These are phyloP conservation scores for Bombus confusus DNA, from an alignment of 1,140 invertebrate genomes.

Conservation along the genomic window DNA sequence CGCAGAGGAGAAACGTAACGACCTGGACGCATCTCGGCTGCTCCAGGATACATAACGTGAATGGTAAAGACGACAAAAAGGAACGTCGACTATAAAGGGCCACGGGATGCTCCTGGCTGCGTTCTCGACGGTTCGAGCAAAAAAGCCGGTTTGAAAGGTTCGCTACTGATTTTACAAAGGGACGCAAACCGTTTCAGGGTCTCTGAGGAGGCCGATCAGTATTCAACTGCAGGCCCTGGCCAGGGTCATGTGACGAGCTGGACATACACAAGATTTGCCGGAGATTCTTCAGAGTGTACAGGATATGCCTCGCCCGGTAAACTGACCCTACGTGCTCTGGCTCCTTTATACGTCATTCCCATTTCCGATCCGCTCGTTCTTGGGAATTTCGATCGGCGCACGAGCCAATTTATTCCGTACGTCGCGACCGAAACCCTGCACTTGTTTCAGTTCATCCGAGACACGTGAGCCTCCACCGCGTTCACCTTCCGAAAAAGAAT, in stretches of 20 bases:
- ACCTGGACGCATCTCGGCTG: slow-evolving; percentile 14
- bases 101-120: not conserved
- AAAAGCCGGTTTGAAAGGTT: slow-evolving; percentile 54
- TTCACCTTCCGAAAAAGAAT: slow-evolving; percentile 16
- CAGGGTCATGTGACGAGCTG: slow-evolving; percentile 68
- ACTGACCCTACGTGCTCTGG: slow-evolving; percentile 73
- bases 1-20: slow-evolving; percentile 42
- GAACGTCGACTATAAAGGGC: slow-evolving; percentile 53
- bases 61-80: slow-evolving; percentile 47
- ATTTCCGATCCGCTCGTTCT: slow-evolving; percentile 68
- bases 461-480: slow-evolving; percentile 19
- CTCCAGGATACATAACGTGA: slow-evolving; percentile 48
- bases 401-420: slow-evolving; percentile 58
- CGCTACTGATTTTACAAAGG: slow-evolving; percentile 72
- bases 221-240: slow-evolving; percentile 58
- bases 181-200: slow-evolving; percentile 60
- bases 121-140: slow-evolving; percentile 26
- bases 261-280: slow-evolving; percentile 71
- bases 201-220: slow-evolving; percentile 60
- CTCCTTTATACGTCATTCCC: slow-evolving; percentile 71
- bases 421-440: not conserved
- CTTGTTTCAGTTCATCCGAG: not conserved
- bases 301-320: slow-evolving; percentile 70
- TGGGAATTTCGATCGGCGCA: slow-evolving; percentile 56
- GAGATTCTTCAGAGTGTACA: slow-evolving; percentile 69